Evolutionary conservation across 2,113 vertebrate species (phyloP).

Genomic region (Campylorhamphus procurvoides): DNA sequence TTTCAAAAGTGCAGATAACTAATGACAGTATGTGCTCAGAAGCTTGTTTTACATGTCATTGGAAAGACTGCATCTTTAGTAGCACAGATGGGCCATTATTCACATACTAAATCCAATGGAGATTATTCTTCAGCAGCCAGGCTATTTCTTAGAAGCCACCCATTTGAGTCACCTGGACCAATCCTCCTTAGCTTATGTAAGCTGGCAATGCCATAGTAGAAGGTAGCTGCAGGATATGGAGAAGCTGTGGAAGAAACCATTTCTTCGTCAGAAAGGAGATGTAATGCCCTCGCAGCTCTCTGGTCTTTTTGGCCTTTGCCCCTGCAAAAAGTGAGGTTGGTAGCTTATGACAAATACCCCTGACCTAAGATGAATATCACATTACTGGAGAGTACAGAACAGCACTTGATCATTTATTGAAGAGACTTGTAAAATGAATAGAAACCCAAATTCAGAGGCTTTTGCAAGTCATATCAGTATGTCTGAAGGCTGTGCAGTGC

Average conservation of each 20-base stretch:
- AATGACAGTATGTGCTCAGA: not conserved
- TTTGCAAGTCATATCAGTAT: not conserved
- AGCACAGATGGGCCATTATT: not conserved
- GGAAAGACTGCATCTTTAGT: not conserved
- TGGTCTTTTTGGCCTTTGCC: not conserved
- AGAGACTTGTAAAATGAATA: not conserved
- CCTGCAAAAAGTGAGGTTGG: not conserved
- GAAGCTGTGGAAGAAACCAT: not conserved
- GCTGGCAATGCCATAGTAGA: not conserved
- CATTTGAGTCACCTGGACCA: not conserved
- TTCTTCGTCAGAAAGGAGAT: not conserved
- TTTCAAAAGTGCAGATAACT: not conserved
- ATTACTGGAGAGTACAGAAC: not conserved
- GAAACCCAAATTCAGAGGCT: not conserved
- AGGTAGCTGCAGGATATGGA: not conserved
- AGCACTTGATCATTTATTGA: slow-evolving; percentile 21
- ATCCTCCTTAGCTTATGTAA: not conserved
- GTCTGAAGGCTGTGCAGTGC: not conserved
- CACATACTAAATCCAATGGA: not conserved
- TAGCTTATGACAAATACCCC: not conserved
- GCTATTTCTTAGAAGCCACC: not conserved
- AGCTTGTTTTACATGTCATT: not conserved
- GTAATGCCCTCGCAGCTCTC: not conserved
- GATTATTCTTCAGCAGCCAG: not conserved
- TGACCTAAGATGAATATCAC: not conserved